phyloP scores from a whole-genome alignment of 2,888 invertebrate genomes.

The Andrena dorsata region DNA sequence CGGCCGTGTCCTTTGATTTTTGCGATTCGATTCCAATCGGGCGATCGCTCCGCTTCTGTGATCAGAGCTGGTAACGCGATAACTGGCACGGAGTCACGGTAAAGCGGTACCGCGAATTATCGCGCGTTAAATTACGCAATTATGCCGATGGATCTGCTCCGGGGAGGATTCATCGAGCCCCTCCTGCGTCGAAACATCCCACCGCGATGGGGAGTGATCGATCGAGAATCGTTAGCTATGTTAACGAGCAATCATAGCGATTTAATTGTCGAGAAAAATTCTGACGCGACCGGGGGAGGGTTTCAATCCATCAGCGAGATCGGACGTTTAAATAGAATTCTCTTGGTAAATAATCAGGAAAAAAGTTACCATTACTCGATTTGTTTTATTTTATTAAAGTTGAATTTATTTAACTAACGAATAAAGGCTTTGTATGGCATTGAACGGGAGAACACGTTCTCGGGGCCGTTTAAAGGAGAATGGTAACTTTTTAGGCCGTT shows the following conservation, averaged over 20 bases:
- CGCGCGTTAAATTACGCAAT: not conserved
- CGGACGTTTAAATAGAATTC: not conserved
- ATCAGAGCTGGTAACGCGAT: not conserved
- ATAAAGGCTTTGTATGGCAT: too few relatives aligned
- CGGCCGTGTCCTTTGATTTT: not conserved
- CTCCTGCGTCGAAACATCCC: not conserved
- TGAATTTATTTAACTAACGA: too few relatives aligned
- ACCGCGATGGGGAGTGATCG: not conserved
- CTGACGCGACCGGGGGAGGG: too few relatives aligned
- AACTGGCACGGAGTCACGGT: not conserved
- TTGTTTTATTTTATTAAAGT: too few relatives aligned
- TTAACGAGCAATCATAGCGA: not conserved
- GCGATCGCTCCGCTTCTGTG: not conserved
- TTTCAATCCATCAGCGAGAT: not conserved
- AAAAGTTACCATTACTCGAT: too few relatives aligned
- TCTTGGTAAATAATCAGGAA: not conserved
- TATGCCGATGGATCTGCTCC: not conserved
- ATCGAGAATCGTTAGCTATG: not conserved
- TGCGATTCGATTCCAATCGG: not conserved
- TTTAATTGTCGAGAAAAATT: not conserved
- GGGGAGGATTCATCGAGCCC: not conserved
- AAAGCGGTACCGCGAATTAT: not conserved
- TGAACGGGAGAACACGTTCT: too few relatives aligned
- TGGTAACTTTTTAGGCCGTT: too few relatives aligned
- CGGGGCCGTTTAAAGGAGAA: too few relatives aligned